Percentiles rank a stretch among this genome's conserved stretches.
Evolutionary conservation across 2,113 vertebrate genomes (phyloP).

Genomic region (Hassar affinis): DNA sequence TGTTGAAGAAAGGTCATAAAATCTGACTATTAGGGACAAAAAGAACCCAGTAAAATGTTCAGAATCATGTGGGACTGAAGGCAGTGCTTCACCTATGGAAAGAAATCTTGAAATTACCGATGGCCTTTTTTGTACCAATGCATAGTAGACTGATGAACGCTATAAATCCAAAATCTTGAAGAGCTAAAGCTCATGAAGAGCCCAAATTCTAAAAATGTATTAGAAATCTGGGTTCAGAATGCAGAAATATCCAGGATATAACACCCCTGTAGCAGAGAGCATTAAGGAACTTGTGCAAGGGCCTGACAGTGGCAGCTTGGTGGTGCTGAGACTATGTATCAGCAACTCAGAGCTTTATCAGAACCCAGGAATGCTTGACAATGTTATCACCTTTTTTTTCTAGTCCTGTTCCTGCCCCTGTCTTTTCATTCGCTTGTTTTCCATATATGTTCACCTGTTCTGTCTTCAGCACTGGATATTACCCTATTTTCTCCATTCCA

Average conservation of each 20-base stretch:
- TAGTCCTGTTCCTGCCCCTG: neutral
- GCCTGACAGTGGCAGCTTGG: neutral
- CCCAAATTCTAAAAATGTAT: neutral
- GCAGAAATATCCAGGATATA: neutral
- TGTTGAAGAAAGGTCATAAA: neutral
- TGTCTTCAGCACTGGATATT: neutral
- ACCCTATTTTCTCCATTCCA: neutral
- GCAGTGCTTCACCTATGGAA: neutral
- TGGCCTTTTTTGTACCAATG: neutral
- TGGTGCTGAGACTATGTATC: neutral
- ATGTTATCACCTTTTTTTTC: neutral
- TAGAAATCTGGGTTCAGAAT: neutral
- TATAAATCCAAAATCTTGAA: neutral
- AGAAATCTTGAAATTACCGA: neutral
- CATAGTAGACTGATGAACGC: neutral
- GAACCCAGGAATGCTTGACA: neutral
- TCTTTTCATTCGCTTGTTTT: neutral
- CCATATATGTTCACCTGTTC: neutral
- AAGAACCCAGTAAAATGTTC: neutral
- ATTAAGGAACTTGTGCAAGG: neutral
- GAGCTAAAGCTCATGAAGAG: neutral
- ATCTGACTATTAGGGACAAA: neutral
- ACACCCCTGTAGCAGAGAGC: neutral
- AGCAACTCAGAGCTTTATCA: neutral
- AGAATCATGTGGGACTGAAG: neutral